Conservation (phyloP, 2,888 invertebrate species). For the Pterobdella sp. region DNA sequence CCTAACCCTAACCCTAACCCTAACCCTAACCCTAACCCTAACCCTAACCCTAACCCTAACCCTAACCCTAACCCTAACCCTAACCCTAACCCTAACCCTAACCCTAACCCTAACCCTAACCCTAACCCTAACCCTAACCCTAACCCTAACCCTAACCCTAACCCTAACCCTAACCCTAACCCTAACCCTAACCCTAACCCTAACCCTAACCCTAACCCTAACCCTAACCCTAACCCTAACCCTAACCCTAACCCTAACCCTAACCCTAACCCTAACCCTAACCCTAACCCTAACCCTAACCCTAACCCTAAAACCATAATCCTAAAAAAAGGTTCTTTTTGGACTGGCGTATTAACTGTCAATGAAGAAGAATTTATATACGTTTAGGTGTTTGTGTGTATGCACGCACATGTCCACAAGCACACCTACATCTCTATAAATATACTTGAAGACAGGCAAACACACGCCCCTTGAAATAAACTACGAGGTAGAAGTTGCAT, state of each 20-base stretch:
- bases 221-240: conserved; percentile 28
- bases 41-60: conserved; percentile 28
- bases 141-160: conserved; percentile 27
- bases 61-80: conserved; percentile 28
- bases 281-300: conserved; percentile 35
- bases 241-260: conserved; percentile 28
- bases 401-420: too few relatives aligned
- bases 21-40: conserved; percentile 27
- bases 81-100: conserved; percentile 28
- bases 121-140: conserved; percentile 28
- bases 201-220: conserved; percentile 28
- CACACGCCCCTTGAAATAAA: too few relatives aligned
- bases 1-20: conserved; percentile 28
- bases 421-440: too few relatives aligned
- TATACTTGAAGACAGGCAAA: too few relatives aligned
- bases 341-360: too few relatives aligned
- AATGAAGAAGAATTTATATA: too few relatives aligned
- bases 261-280: conserved; percentile 33
- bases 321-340: too few relatives aligned
- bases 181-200: conserved; percentile 28
- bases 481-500: too few relatives aligned
- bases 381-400: too few relatives aligned
- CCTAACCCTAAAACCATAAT: conserved; percentile 34
- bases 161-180: conserved; percentile 28
- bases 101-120: conserved; percentile 28